Evolutionary conservation across 2,888 invertebrate genomes (phyloP).

Genomic region (Zootermopsis nevadensis): DNA sequence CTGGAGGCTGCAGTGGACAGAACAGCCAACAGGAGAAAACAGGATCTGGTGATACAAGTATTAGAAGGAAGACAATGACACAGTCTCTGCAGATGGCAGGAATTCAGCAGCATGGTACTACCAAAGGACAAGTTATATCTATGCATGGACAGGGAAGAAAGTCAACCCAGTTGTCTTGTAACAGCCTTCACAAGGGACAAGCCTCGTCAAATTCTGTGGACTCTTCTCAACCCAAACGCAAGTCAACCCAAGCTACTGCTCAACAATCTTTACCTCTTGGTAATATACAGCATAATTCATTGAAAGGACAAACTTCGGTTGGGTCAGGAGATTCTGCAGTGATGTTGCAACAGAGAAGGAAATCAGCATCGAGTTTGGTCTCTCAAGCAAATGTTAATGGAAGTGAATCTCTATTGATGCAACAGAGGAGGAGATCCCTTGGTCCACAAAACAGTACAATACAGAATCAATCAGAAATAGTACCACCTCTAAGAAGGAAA

Average conservation of each 20-base stretch:
- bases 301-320: slow-evolving; percentile 17
- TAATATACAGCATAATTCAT: slow-evolving; percentile 32
- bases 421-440: slow-evolving; percentile 38
- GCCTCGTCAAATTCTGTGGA: neutral
- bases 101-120: slow-evolving; percentile 6
- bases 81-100: slow-evolving; percentile 18
- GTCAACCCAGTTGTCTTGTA: slow-evolving; percentile 10
- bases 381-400: slow-evolving; percentile 24
- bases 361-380: slow-evolving; percentile 33
- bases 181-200: slow-evolving; percentile 22
- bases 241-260: slow-evolving; percentile 5
- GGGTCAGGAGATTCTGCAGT: neutral
- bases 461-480: slow-evolving; percentile 46
- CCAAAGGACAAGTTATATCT: slow-evolving; percentile 18
- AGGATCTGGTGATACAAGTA: neutral
- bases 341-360: slow-evolving; percentile 36
- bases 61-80: slow-evolving; percentile 19
- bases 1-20: slow-evolving; percentile 62
- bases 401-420: slow-evolving; percentile 8
- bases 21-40: slow-evolving; percentile 32
- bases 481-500: slow-evolving; percentile 50
- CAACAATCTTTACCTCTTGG: slow-evolving; percentile 25
- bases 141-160: slow-evolving; percentile 38
- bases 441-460: slow-evolving; percentile 19
- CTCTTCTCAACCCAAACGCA: slow-evolving; percentile 22